These are phyloP conservation scores for Sparus aurata DNA, from an alignment of 2,797 vertebrate species.

Conservation along the genomic window DNA sequence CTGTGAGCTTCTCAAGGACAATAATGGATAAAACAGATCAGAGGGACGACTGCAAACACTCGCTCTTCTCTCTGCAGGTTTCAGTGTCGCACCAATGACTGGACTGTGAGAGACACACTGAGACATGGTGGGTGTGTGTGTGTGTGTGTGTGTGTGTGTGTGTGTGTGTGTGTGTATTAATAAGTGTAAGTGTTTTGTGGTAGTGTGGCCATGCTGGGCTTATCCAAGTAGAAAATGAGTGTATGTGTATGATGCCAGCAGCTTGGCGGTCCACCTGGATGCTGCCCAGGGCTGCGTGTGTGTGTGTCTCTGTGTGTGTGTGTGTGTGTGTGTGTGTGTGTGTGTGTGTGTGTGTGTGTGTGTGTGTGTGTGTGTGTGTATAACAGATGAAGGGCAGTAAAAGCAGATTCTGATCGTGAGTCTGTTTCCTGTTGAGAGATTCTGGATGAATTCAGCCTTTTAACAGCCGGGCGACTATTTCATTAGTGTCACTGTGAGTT, in stretches of 20 bases:
- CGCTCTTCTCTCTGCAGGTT: conserved; percentile 48
- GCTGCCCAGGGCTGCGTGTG: conserved; percentile 62
- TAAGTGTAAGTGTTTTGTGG: conserved; percentile 50
- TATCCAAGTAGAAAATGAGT: conserved; percentile 79
- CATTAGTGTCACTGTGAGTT: not conserved
- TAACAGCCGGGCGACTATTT: not conserved
- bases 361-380: conserved; percentile 37
- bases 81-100: conserved; percentile 45
- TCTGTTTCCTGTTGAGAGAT: conserved; percentile 27
- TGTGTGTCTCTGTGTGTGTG: conserved; percentile 7
- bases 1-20: conserved; percentile 21
- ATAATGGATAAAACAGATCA: conserved; percentile 36
- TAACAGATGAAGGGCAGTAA: conserved; percentile 51
- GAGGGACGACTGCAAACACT: conserved; percentile 21
- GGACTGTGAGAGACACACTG: conserved; percentile 51
- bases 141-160: conserved; percentile 28
- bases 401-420: conserved; percentile 32
- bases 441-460: not conserved
- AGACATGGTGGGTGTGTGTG: conserved; percentile 19
- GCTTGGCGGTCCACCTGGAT: conserved; percentile 75
- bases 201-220: conserved; percentile 67
- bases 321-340: conserved; percentile 24
- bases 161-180: conserved; percentile 29
- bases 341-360: conserved; percentile 14
- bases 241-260: conserved; percentile 68